phyloP scores from a whole-genome alignment of 2,888 invertebrate species.

The Endotricha flammealis region DNA sequence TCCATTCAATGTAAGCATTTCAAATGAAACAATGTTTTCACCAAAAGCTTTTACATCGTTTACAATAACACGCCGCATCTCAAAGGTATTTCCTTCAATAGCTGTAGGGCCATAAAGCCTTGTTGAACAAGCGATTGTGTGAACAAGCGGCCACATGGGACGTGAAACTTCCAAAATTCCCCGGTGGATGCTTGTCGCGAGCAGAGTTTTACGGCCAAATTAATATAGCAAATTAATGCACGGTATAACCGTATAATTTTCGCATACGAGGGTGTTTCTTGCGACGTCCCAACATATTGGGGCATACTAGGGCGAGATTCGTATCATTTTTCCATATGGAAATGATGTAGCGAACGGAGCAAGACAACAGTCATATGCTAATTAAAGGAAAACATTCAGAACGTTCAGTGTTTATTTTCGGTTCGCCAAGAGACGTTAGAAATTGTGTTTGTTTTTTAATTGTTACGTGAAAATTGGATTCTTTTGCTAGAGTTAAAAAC shows the following conservation, averaged over 20 bases:
- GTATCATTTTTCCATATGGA: constrained; percentile 77
- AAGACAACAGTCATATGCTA: constrained; percentile 76
- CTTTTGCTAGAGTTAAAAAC: not conserved
- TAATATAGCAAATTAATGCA: constrained; percentile 80
- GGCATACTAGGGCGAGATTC: constrained; percentile 46
- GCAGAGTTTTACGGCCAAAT: constrained; percentile 79
- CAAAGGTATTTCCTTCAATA: constrained; percentile 56
- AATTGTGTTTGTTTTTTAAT: constrained; percentile 35
- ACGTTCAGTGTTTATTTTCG: constrained; percentile 63
- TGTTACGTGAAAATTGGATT: not conserved
- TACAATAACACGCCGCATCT: constrained; percentile 52
- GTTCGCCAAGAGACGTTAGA: constrained; percentile 47
- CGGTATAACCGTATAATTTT: constrained; percentile 73
- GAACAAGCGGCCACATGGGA: constrained; percentile 72
- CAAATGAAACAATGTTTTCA: constrained; percentile 34
- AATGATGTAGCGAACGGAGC: constrained; percentile 66
- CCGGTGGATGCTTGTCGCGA: constrained; percentile 63
- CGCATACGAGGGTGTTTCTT: constrained; percentile 40
- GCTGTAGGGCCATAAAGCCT: constrained; percentile 54
- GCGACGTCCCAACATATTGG: constrained; percentile 50
- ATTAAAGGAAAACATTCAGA: constrained; percentile 73
- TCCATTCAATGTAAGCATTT: constrained; percentile 11
- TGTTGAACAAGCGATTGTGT: constrained; percentile 60
- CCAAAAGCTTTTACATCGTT: constrained; percentile 48
- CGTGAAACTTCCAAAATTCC: constrained; percentile 69